Evolutionary conservation across 1,140 invertebrate genomes (phyloP).

Genomic region (Eueides isabella): DNA sequence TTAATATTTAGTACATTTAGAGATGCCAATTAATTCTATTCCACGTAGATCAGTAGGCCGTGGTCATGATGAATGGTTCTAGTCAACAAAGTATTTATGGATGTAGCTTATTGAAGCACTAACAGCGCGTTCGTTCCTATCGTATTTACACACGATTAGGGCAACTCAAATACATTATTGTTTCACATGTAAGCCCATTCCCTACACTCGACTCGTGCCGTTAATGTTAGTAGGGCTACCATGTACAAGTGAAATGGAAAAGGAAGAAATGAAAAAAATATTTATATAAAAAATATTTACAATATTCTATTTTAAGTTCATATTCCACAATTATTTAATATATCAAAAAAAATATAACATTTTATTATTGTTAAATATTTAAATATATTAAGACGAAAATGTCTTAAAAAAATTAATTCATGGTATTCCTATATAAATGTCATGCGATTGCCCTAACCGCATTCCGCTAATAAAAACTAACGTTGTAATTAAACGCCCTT

Average conservation of each 20-base stretch:
- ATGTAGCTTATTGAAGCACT: slow-evolving; percentile 39
- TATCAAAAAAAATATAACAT: background rate
- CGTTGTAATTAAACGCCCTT: slow-evolving; percentile 45
- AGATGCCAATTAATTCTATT: slow-evolving; percentile 32
- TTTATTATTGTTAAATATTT: background rate
- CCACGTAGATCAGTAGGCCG: slow-evolving; percentile 26
- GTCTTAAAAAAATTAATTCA: background rate
- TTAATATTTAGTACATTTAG: slow-evolving; percentile 8
- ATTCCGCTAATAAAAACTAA: slow-evolving; percentile 52
- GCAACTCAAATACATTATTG: slow-evolving; percentile 46
- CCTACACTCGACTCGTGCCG: slow-evolving; percentile 43
- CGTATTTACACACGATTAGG: slow-evolving; percentile 47
- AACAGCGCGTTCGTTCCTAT: slow-evolving; percentile 35
- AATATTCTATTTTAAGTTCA: background rate
- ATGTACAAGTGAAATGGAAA: background rate
- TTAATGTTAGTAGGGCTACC: slow-evolving; percentile 39
- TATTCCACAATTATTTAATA: background rate
- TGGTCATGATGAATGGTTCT: slow-evolving; percentile 29
- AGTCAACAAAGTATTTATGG: slow-evolving; percentile 37
- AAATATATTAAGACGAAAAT: background rate
- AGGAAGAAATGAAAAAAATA: background rate
- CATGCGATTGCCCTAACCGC: slow-evolving; percentile 38
- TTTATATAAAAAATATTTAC: background rate
- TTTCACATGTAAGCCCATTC: slow-evolving; percentile 44
- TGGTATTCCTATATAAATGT: slow-evolving; percentile 26